Base-by-base conservation (phyloP, 2,888 invertebrate genomes). In the Lithosia quadra region DNA sequence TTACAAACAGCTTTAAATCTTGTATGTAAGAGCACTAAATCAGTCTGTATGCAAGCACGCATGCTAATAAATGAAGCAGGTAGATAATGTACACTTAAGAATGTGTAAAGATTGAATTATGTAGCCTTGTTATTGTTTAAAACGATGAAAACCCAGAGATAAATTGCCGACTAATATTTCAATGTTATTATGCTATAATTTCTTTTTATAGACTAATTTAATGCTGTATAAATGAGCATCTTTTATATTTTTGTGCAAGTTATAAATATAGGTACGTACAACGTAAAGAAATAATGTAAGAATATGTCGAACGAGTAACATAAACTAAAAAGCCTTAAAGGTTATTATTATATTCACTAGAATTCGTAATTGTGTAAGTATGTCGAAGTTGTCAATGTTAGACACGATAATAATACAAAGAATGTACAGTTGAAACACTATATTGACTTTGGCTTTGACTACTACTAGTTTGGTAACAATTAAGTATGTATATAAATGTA, bases 161-260 rank as follows among this genome's bases (percentile, higher is more conserved):
- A 67, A 73, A 77, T 75, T 55, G 65, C 39, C 75, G 59, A 84
- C 84, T 83, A 86, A 85, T 79, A 81, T 83, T 80, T 80, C 83
- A 77, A 78, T 78, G 74, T 78, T 79, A 76, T 73, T 79, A 77
- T 73, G 74, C 79, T 74, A 81, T 84, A 80, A 85, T 78, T 84
- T 81, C 82, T 75, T 75, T 88, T 86, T 86, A 85, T 82, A 81
- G 78, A 75, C 78, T 83, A 82, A 85, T 86, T 85, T n/a, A 86
- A 79, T 79, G 71, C 39, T 67, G 57, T 74, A 69, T 84, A 84
- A 86, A 86, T 83, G 83, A 75, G 69, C 74, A 77, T 76, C 79
- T 84, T 78, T 83, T 71, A 80, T 77, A 66, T 67, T 28, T 28
- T 67, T 57, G 10, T 2, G 2, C 39, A 10, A 1, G 39, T 60